A percentile compares a stretch with the other conserved stretches of the same genome.
Conservation (phyloP, 1,140 invertebrate species). For the Agrilus planipennis region DNA sequence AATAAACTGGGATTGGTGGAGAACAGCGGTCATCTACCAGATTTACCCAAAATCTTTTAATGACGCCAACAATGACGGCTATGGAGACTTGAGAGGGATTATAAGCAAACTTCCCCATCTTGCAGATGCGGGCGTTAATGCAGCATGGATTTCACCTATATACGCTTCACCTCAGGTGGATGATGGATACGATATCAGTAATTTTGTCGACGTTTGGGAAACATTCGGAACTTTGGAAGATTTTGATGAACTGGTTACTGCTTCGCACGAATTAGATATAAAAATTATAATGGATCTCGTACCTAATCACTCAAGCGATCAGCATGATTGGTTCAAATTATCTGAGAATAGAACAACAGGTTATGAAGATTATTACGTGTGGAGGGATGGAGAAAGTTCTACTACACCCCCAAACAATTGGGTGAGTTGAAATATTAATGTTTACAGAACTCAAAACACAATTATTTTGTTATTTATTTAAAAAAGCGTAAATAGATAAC, state of each 20-base stretch:
- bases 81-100: slow-evolving; percentile 61
- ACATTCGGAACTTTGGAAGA: slow-evolving; percentile 61
- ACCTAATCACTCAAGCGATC: slow-evolving; percentile 72
- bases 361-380: slow-evolving; percentile 68
- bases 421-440: slow-evolving; percentile 36
- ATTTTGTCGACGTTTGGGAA: slow-evolving; percentile 58
- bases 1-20: slow-evolving; percentile 49
- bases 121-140: slow-evolving; percentile 47
- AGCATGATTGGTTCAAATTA: slow-evolving; percentile 66
- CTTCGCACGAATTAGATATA: background rate
- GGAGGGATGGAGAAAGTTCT: slow-evolving; percentile 46
- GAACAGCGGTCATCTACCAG: slow-evolving; percentile 60
- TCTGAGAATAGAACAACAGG: slow-evolving; percentile 45
- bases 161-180: slow-evolving; percentile 48
- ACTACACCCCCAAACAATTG: slow-evolving; percentile 63
- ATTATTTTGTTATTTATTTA: too few species aligned
- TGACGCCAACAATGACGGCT: slow-evolving; percentile 61
- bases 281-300: slow-evolving; percentile 75
- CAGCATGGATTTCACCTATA: slow-evolving; percentile 52
- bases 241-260: slow-evolving; percentile 47
- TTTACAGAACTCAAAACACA: background rate
- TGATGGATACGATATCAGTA: slow-evolving; percentile 63
- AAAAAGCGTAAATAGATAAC: too few species aligned
- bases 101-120: slow-evolving; percentile 50
- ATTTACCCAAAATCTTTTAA: slow-evolving; percentile 70